These are phyloP conservation scores for Vulpes vulpes DNA, from an alignment of 2,113 vertebrate genomes.

Conservation along the genomic window DNA sequence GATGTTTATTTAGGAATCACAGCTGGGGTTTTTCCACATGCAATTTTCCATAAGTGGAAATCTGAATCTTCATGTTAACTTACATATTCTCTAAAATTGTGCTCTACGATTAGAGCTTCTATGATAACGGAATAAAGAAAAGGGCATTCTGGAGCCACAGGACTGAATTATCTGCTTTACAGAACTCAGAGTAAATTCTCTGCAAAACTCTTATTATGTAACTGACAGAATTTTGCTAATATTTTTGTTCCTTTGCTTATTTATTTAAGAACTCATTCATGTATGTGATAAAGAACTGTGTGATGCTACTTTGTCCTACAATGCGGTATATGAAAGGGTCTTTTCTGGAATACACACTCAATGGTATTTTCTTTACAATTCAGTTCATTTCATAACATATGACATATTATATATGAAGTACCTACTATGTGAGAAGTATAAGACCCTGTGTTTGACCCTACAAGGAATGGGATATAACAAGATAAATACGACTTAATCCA, in stretches of 20 bases:
- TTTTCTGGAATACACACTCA: background rate
- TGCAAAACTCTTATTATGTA: background rate
- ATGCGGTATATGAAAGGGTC: background rate
- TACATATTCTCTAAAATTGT: constrained; percentile 34
- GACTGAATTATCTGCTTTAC: background rate
- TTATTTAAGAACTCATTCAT: background rate
- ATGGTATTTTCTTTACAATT: background rate
- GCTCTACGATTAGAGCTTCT: background rate
- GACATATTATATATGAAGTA: background rate
- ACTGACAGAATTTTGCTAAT: background rate
- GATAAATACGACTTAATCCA: background rate
- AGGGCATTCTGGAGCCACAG: background rate
- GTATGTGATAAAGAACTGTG: background rate
- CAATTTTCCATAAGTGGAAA: constrained; percentile 32
- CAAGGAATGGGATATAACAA: background rate
- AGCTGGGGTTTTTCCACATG: background rate
- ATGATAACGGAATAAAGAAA: background rate
- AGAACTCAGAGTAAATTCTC: background rate
- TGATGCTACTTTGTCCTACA: background rate
- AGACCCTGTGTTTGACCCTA: too few relatives aligned
- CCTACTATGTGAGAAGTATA: background rate
- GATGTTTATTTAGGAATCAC: constrained; percentile 16
- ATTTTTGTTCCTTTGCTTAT: background rate
- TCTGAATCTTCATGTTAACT: background rate
- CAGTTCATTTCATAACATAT: background rate